Conservation (phyloP, 2,113 vertebrate species). For the Myiopsitta monachus region DNA sequence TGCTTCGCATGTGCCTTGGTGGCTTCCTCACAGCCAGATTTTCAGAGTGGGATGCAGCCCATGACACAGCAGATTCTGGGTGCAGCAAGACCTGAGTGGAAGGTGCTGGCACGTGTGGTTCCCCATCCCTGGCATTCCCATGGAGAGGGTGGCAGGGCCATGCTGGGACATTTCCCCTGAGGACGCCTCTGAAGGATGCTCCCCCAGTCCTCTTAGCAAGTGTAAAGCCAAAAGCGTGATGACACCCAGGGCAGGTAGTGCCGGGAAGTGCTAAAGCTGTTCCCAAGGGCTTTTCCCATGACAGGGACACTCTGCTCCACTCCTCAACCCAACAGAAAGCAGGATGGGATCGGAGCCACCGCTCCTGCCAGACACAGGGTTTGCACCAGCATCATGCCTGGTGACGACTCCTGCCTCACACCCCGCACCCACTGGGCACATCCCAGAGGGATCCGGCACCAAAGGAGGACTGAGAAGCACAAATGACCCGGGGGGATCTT, state of each 20-base stretch:
- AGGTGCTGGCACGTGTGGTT: rapidly evolving
- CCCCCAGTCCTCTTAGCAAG: rapidly evolving
- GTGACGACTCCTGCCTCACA: rapidly evolving
- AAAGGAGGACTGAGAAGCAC: rapidly evolving
- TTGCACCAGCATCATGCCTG: rapidly evolving
- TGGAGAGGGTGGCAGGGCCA: neutral
- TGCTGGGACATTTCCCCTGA: rapidly evolving
- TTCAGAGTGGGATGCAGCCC: neutral
- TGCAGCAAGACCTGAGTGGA: neutral
- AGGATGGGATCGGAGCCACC: neutral
- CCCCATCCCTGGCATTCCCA: neutral
- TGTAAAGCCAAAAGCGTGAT: neutral
- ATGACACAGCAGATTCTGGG: rapidly evolving
- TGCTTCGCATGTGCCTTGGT: rapidly evolving
- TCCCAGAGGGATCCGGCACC: neutral
- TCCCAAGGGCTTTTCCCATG: neutral
- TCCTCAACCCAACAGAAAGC: neutral
- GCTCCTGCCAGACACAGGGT: too few species aligned
- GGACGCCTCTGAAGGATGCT: neutral
- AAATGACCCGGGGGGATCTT: neutral
- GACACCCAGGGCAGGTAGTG: neutral
- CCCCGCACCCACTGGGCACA: neutral
- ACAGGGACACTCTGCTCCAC: rapidly evolving
- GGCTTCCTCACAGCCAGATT: neutral
- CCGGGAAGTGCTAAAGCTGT: neutral